Evolutionary conservation across 2,797 vertebrate genomes (phyloP), one percentile per base, ranked within the genome.

Genomic region (Eutrigla gurnardus): DNA sequence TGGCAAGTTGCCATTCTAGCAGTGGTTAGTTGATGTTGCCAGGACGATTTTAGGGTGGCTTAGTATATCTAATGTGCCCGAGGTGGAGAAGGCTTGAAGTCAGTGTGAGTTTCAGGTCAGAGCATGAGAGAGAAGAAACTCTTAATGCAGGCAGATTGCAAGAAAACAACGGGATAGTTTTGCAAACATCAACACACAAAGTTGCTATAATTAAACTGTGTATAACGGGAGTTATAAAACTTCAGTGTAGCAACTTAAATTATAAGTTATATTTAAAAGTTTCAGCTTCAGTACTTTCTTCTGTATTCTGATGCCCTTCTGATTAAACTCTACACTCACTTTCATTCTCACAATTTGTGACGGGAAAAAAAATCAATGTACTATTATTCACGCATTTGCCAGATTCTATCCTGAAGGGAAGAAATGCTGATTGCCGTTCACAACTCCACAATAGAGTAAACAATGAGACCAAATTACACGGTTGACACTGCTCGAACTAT

Each of bases 1-100:
- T 72, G 78, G 83, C 85, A 70, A 49, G 50, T 14, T 68, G 78
- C 86, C 83, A 86, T 57, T 54, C 57, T 17, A 70, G 70, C 75
- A 78, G 86, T 57, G 64, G 78, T 73, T 43, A 46, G 65, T 65
- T 50, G 58, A 86, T 59, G 71, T 53, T 70, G 87, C 84, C 87
- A 88, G 82, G 75, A 82, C 79, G 71, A 55, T 86, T 87, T 84
- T 84, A 83, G 76, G 70, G 78, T 49, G 71, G 78, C 68, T 75
- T 59, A 63, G 76, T 85, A 47, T 65, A 80, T 73, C 72, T 71
- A 10, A 52, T 75, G 62, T 6, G 83, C 70, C 76, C 17, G 73
- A 81, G 67, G 81, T 73, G 62, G 33, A 65, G 52, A 42, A 70
- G 62, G 42, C 65, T 70, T 46, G 32, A 54, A 73, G 71, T 81